Evolutionary conservation across 2,797 vertebrate genomes (phyloP).

Genomic region (Macrochelys suwanniensis): DNA sequence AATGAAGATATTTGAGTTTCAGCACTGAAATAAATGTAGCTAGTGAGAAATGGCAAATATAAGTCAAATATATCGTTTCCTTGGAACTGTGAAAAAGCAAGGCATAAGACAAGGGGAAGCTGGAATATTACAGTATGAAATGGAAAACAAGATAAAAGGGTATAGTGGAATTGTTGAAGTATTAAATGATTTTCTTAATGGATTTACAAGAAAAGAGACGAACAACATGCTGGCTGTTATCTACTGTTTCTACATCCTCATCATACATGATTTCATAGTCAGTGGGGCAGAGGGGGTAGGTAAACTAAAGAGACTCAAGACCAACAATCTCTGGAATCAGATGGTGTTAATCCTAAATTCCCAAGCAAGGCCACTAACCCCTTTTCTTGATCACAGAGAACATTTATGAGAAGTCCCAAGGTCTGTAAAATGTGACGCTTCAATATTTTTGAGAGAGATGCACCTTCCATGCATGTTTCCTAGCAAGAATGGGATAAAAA

Average conservation of each 20-base stretch:
- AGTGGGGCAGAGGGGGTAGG: background rate
- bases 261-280: conserved; percentile 44
- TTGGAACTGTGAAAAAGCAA: conserved; percentile 34
- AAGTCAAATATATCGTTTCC: too few relatives aligned
- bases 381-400: too few relatives aligned
- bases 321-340: conserved; percentile 20
- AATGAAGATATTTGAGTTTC: background rate
- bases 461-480: background rate
- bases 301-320: conserved; percentile 29
- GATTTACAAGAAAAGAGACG: conserved; percentile 38
- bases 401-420: too few relatives aligned
- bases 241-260: conserved; percentile 49
- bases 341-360: conserved; percentile 41
- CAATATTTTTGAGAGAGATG: background rate
- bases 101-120: conserved; percentile 29
- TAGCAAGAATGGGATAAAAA: background rate
- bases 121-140: conserved; percentile 38
- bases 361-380: background rate
- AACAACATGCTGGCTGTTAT: conserved; percentile 13
- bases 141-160: conserved; percentile 54
- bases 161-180: conserved; percentile 44
- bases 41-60: background rate
- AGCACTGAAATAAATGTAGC: background rate
- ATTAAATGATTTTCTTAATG: conserved; percentile 71
- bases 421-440: background rate